Evolutionary conservation across 2,797 vertebrate genomes (phyloP).

Genomic region (Myiothlypis coronata): DNA sequence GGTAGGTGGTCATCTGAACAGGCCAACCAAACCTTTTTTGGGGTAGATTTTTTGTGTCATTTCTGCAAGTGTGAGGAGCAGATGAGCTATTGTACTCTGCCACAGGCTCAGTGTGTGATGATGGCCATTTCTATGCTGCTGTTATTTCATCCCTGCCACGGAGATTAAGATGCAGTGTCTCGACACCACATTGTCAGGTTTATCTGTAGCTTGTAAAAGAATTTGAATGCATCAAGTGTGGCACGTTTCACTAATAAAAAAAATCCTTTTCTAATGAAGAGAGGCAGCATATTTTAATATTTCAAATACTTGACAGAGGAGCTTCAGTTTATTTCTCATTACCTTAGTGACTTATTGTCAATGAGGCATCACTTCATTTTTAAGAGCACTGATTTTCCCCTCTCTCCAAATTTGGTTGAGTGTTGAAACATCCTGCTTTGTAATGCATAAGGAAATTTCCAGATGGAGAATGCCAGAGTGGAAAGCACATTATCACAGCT

Average conservation of each 20-base stretch:
- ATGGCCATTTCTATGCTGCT: background rate
- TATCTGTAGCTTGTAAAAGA: background rate
- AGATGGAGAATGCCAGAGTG: background rate
- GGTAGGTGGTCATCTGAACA: background rate
- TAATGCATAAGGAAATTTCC: background rate
- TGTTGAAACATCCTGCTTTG: background rate
- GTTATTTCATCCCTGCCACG: background rate
- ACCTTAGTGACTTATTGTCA: background rate
- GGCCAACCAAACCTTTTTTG: background rate
- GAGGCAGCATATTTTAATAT: background rate
- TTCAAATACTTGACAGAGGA: background rate
- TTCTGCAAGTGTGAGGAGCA: background rate
- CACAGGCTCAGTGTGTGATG: background rate
- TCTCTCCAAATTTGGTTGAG: background rate
- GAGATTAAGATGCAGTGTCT: background rate
- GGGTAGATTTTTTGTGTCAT: background rate
- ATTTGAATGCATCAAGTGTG: background rate
- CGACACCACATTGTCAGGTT: background rate
- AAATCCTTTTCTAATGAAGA: background rate
- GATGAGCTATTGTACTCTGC: background rate
- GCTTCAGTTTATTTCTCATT: background rate
- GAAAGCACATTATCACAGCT: background rate
- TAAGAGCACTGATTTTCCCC: background rate
- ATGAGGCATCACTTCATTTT: background rate
- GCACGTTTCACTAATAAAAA: background rate